Base-by-base conservation (phyloP, 2,113 vertebrate species). In the Pandion haliaetus region DNA sequence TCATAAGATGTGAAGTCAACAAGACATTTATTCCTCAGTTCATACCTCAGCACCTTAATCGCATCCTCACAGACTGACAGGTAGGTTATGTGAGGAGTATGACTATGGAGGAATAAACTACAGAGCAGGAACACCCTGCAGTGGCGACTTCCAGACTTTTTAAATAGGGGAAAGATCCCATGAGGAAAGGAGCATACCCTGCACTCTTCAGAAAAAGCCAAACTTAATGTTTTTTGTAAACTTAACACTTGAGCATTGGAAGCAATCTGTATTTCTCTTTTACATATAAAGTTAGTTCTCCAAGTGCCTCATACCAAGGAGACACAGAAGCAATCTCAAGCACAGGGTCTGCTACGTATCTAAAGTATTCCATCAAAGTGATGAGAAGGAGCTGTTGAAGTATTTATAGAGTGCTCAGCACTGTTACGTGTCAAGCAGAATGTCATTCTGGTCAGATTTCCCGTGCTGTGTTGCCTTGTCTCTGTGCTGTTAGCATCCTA, bases 221-320 rank as follows among this genome's bases (percentile, higher is more conserved):
- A 29, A 52, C 8, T 3, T 10, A 0, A 0, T 9, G 3, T 0
- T 7, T 72, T 72, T 61, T 32, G 38, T 65, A 11, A 72, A 25
- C 29, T 62, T 63, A 44, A 26, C 26, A 7, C 28, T 42, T 3
- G 9, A 42, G 65, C 54, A 17, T 6, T 78, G 40, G 40, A 70
- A 90, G 34, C 36, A 55, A n/a, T 70, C 15, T 0, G 0, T 59
- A 11, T 78, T 84, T 70, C 45, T 50, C 26, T 55, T 78, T 69
- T 14, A 11, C 9, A 1, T 45, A 6, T 1, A 4, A 42, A 57
- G 40, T 65, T 29, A 47, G 12, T 47, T 88, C 36, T 76, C 32
- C 0, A 0, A 34, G 26, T 38, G 50, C 31, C 31, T 65, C 12
- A 2, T 57, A 24, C 29, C 7, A 54, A 74, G 67, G 40, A 54